Evolutionary conservation across 1,140 invertebrate genomes (phyloP).

Genomic region (Aethina tumida): DNA sequence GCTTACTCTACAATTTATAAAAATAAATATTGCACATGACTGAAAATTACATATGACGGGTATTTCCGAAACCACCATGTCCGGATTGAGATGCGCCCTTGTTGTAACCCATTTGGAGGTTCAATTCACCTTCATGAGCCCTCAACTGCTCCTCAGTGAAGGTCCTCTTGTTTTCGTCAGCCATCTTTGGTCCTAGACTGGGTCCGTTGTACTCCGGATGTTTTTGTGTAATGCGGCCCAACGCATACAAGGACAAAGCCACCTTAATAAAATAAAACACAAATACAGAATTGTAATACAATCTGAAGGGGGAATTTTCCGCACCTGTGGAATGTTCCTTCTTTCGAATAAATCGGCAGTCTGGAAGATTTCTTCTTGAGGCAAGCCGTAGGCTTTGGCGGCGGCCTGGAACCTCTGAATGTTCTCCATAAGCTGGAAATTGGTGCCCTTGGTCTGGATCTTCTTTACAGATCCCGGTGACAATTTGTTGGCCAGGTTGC

Average conservation of each 20-base stretch:
- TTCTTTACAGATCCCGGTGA: constrained; percentile 91
- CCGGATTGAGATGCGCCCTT: constrained; percentile 83
- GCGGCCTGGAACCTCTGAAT: constrained; percentile 94
- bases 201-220: constrained; percentile 89
- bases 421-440: constrained; percentile 98
- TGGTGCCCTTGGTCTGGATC: constrained; percentile 90
- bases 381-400: constrained; percentile 87
- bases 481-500: constrained; percentile 92
- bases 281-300: constrained; percentile 2
- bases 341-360: constrained; percentile 95
- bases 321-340: constrained; percentile 94
- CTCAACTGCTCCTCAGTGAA: constrained; percentile 93
- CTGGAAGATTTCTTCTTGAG: constrained; percentile 96
- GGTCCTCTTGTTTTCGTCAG: constrained; percentile 83
- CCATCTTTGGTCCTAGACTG: constrained; percentile 84
- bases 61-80: constrained; percentile 87
- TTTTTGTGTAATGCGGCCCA: constrained; percentile 70
- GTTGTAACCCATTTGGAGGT: constrained; percentile 95
- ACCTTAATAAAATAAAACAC: constrained; percentile 22
- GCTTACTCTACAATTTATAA: constrained; percentile 12
- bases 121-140: constrained; percentile 80
- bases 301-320: background rate
- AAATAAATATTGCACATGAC: too few relatives aligned
- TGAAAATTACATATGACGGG: constrained; percentile 75
- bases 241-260: constrained; percentile 26